Evolutionary conservation across 2,113 vertebrate genomes (phyloP).

Genomic region (Xiphias gladius): DNA sequence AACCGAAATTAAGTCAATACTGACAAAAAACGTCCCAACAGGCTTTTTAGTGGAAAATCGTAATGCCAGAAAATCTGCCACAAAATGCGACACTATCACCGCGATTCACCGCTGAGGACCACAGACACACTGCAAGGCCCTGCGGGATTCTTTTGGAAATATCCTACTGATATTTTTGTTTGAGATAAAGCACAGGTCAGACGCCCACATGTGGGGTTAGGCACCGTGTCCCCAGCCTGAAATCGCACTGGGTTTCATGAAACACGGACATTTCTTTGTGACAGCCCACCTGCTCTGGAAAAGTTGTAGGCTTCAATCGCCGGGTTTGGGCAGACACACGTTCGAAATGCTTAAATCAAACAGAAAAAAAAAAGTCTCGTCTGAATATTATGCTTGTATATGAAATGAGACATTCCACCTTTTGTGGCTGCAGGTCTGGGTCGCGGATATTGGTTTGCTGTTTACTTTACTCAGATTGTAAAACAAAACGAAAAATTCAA

Average conservation of each 20-base stretch:
- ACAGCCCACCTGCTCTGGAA: constrained; percentile 4
- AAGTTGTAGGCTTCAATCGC: constrained; percentile 23
- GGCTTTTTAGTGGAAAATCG: neutral
- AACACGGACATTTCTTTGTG: neutral
- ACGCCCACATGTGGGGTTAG: neutral
- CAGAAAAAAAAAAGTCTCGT: neutral
- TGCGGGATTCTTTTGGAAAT: constrained; percentile 15
- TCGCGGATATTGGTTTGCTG: constrained; percentile 1
- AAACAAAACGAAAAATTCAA: constrained; percentile 24
- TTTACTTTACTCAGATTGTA: neutral
- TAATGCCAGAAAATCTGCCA: constrained; percentile 4
- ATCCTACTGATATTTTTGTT: constrained; percentile 17
- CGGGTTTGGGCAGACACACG: neutral
- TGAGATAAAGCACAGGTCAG: neutral
- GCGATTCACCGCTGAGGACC: constrained; percentile 19
- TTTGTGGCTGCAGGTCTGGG: constrained; percentile 12
- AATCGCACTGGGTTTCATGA: neutral
- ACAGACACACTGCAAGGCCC: constrained; percentile 41
- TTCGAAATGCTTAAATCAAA: neutral
- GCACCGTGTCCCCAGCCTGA: too few species aligned
- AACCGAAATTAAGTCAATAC: neutral
- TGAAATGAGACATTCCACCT: constrained; percentile 1
- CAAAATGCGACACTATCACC: constrained; percentile 42
- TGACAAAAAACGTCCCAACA: neutral
- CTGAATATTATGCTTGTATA: neutral